A percentile compares a stretch with the other conserved stretches of the same genome.
Conservation (phyloP, 2,888 invertebrate genomes). For the Folsomia manolachei region DNA sequence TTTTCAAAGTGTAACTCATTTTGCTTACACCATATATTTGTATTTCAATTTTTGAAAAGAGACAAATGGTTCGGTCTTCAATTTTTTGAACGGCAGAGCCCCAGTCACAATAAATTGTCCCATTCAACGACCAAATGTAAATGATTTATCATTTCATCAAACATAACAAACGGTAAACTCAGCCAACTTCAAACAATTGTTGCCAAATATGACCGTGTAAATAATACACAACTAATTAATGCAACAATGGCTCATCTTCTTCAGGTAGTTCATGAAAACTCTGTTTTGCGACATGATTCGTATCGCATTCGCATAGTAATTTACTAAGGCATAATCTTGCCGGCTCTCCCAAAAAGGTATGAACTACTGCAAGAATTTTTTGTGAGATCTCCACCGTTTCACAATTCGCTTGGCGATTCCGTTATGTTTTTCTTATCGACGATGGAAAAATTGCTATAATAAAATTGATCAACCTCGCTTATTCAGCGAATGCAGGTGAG, state of each 20-base stretch:
- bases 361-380: background rate
- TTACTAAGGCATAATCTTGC: background rate
- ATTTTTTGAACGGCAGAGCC: too few species aligned
- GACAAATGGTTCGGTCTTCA: too few species aligned
- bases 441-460: too few species aligned
- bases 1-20: too few species aligned
- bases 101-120: too few species aligned
- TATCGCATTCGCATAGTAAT: background rate
- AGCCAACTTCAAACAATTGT: background rate
- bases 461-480: too few species aligned
- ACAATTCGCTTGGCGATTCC: background rate
- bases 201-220: background rate
- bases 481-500: too few species aligned
- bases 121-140: too few species aligned
- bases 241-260: background rate
- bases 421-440: background rate
- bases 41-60: too few species aligned
- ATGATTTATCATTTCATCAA: background rate
- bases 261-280: background rate
- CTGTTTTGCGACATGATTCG: background rate
- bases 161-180: background rate
- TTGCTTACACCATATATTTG: too few species aligned
- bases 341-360: background rate
- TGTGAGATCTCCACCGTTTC: background rate
- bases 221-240: constrained; percentile 13